These are phyloP conservation scores for Callosobruchus maculatus DNA, from an alignment of 2,888 invertebrate species.

Conservation along the genomic window DNA sequence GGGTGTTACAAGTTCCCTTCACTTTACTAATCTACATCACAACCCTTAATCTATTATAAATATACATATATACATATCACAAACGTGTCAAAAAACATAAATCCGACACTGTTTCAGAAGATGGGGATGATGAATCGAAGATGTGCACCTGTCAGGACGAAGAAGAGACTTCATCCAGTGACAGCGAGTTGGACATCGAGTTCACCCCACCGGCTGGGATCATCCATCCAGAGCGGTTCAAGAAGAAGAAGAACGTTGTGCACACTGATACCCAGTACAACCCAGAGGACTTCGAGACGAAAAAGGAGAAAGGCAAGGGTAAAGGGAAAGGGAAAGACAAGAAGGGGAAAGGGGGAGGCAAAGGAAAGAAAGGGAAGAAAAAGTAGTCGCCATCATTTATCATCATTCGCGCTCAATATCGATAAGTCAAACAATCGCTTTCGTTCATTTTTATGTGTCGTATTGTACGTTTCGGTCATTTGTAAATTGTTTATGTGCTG, in stretches of 20 bases:
- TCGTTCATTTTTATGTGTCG: neutral
- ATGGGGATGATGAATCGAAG: conserved; percentile 10
- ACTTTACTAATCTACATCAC: no score
- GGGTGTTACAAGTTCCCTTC: no score
- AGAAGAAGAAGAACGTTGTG: conserved; percentile 46
- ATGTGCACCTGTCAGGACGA: conserved; percentile 29
- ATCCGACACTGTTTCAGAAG: conserved; percentile 2
- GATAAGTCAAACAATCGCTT: neutral
- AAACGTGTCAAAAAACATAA: no score
- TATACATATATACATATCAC: no score
- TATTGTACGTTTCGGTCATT: neutral
- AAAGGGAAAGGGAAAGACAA: conserved; percentile 14
- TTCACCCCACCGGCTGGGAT: conserved; percentile 70
- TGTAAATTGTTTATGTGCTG: neutral
- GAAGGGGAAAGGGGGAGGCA: conserved; percentile 12
- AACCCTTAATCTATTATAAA: no score
- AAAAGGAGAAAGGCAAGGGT: conserved; percentile 19
- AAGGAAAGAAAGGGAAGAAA: conserved; percentile 6
- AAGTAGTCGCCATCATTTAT: neutral
- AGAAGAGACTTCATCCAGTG: conserved; percentile 33
- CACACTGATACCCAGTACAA: conserved; percentile 63
- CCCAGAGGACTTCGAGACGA: conserved; percentile 48
- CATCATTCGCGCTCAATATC: neutral
- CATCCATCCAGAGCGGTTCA: conserved; percentile 57
- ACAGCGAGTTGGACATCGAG: conserved; percentile 67